phyloP scores from a whole-genome alignment of 1,140 invertebrate species.

The Aporrectodea caliginosa region DNA sequence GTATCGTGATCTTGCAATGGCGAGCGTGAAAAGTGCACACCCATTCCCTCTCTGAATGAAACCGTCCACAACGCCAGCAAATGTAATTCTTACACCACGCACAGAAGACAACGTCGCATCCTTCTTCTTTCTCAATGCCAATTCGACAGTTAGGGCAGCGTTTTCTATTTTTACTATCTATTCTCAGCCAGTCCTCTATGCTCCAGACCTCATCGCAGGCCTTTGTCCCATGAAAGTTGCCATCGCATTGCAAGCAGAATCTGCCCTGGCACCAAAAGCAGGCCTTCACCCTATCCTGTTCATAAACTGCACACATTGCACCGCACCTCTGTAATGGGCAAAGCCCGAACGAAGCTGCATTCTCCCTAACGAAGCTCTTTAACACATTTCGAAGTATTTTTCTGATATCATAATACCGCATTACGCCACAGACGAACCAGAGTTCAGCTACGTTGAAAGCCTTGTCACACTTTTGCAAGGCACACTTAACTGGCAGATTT shows the following conservation, averaged over 20 bases:
- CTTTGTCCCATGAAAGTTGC: background rate
- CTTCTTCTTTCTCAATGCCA: background rate
- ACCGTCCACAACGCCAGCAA: background rate
- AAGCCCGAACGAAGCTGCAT: background rate
- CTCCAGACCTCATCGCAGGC: background rate
- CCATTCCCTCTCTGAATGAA: background rate
- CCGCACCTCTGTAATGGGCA: background rate
- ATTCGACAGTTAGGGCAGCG: background rate
- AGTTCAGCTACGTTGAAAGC: background rate
- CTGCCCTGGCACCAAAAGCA: background rate
- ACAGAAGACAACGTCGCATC: background rate
- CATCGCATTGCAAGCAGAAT: background rate
- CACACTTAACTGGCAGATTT: background rate
- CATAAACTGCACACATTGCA: background rate
- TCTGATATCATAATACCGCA: background rate
- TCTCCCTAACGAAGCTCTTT: background rate
- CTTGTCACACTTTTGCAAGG: background rate
- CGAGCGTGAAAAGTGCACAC: background rate
- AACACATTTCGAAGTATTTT: background rate
- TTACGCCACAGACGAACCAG: background rate
- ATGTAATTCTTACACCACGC: background rate
- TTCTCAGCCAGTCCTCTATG: background rate
- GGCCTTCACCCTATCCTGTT: background rate
- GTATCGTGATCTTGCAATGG: background rate
- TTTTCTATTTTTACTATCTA: background rate